A percentile compares a stretch with the other conserved stretches of the same genome.
Evolutionary conservation across 2,888 invertebrate genomes (phyloP).

Genomic region (Tortrix viridana): DNA sequence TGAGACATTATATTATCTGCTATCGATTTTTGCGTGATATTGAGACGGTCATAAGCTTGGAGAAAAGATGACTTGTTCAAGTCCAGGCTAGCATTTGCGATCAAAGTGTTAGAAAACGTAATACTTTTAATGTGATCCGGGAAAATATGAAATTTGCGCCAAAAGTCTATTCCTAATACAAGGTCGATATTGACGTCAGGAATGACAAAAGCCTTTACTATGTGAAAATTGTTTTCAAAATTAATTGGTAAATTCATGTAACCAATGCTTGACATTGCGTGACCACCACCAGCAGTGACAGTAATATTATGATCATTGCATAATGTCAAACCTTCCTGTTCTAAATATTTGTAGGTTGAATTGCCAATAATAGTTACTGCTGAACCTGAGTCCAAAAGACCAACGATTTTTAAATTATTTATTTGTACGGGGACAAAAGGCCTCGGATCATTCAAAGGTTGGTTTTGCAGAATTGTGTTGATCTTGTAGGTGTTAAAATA

Average conservation of each 20-base stretch:
- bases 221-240: neutral
- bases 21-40: constrained; percentile 11
- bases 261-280: constrained; percentile 1
- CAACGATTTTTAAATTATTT: neutral
- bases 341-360: neutral
- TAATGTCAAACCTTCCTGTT: neutral
- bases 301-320: neutral
- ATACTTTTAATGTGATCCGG: neutral
- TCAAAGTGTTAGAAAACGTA: neutral
- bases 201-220: constrained; percentile 4
- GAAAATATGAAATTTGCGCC: constrained; percentile 6
- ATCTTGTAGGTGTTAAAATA: constrained; percentile 2
- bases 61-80: constrained; percentile 9
- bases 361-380: constrained; percentile 10
- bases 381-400: constrained; percentile 14
- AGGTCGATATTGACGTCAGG: constrained; percentile 7
- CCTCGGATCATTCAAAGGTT: neutral
- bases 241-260: neutral
- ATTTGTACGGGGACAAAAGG: neutral
- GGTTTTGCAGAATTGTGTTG: constrained; percentile 3
- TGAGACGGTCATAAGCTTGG: constrained; percentile 19
- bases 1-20: constrained; percentile 34
- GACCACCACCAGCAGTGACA: constrained; percentile 12
- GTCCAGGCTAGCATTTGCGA: neutral
- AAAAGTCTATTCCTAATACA: constrained; percentile 10